These are phyloP conservation scores for Arvicanthis niloticus DNA, from an alignment of 2,113 vertebrate genomes.

Conservation along the genomic window DNA sequence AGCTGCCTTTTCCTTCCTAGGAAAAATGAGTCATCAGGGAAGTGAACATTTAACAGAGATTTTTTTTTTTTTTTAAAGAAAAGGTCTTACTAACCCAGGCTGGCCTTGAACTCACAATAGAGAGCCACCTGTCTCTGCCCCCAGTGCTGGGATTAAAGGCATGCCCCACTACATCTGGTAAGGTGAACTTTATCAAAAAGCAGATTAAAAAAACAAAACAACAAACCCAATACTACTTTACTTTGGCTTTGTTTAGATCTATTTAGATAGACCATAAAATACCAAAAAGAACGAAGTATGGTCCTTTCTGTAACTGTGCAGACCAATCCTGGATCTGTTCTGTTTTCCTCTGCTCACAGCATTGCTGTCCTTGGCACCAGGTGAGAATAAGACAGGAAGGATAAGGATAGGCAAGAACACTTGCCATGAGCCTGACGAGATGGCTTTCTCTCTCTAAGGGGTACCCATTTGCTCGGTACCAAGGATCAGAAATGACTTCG, in stretches of 20 bases:
- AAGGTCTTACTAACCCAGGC: neutral
- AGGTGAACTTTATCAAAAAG: neutral
- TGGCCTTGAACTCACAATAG: neutral
- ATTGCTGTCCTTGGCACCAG: neutral
- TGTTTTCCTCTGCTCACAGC: neutral
- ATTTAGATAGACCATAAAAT: neutral
- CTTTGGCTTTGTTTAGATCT: neutral
- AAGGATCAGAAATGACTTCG: neutral
- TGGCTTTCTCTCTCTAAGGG: neutral
- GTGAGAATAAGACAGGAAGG: neutral
- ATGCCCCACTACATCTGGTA: neutral
- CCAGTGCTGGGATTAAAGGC: neutral
- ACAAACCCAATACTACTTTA: neutral
- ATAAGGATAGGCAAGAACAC: neutral
- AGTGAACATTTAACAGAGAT: constrained; percentile 23
- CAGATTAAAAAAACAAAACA: constrained; percentile 23
- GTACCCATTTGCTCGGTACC: neutral
- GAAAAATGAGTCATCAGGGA: neutral
- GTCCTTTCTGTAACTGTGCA: neutral
- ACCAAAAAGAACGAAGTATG: neutral
- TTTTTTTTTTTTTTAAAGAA: neutral
- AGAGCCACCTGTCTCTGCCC: neutral
- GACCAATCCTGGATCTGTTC: neutral
- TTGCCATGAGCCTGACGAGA: rapidly evolving
- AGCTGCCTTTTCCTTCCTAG: constrained; percentile 1